A percentile compares a stretch with the other conserved stretches of the same genome.
Conservation (phyloP, 1,140 invertebrate species). For the Mya arenaria region DNA sequence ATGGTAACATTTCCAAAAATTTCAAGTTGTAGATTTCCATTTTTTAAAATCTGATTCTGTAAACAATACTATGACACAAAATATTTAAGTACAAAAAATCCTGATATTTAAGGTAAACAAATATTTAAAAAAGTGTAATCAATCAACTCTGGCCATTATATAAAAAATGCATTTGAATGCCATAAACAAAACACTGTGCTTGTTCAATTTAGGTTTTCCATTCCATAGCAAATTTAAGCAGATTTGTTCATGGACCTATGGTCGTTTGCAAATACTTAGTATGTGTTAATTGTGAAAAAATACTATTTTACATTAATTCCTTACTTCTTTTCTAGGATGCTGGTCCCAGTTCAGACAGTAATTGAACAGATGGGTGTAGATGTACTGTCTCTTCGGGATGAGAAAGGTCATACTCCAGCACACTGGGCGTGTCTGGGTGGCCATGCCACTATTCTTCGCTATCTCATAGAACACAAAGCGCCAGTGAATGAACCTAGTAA, state of each 20-base stretch:
- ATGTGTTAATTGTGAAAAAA: background rate
- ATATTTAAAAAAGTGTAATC: too few relatives aligned
- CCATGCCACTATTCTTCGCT: slow-evolving; percentile 83
- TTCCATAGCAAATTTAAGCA: background rate
- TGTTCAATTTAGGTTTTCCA: background rate
- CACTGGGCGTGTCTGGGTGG: slow-evolving; percentile 96
- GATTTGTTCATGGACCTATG: background rate
- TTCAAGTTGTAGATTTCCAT: too few relatives aligned
- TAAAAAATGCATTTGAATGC: background rate
- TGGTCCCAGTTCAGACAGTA: slow-evolving; percentile 77
- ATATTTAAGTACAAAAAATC: too few relatives aligned
- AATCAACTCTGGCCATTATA: background rate
- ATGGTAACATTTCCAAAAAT: too few relatives aligned
- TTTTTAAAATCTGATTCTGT: too few relatives aligned
- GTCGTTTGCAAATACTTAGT: background rate
- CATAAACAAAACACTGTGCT: background rate
- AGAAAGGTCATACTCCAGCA: slow-evolving; percentile 95
- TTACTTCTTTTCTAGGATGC: slow-evolving; percentile 68
- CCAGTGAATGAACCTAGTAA: slow-evolving; percentile 92
- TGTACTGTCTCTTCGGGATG: slow-evolving; percentile 84
- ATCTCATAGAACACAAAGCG: slow-evolving; percentile 89
- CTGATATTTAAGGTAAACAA: too few relatives aligned
- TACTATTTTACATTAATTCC: too few relatives aligned
- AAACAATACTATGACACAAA: too few relatives aligned
- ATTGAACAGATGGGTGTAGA: slow-evolving; percentile 73